Conservation (phyloP, 2,113 vertebrate species). For the Cyprinodon brontotheroides region DNA sequence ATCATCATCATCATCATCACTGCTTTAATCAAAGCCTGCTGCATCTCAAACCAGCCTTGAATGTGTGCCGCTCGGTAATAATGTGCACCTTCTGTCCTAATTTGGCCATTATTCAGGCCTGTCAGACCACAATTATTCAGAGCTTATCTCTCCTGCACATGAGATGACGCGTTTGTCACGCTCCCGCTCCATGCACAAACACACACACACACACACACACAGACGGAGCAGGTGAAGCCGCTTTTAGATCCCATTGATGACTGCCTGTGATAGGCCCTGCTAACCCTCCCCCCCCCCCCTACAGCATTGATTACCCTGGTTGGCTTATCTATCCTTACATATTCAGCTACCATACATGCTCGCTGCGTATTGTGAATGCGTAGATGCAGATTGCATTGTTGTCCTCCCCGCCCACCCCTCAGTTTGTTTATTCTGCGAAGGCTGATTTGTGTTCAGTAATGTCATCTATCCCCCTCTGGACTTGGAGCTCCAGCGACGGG, state of each 20-base stretch:
- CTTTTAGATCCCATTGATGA: conserved; percentile 80
- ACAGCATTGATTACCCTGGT: conserved; percentile 78
- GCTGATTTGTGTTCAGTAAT: conserved; percentile 76
- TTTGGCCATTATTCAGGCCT: conserved; percentile 85
- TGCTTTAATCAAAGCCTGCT: conserved; percentile 68
- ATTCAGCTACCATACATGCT: conserved; percentile 59
- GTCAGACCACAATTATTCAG: conserved; percentile 84
- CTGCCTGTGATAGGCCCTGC: conserved; percentile 69
- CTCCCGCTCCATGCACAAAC: conserved; percentile 45
- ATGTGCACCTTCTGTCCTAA: conserved; percentile 82
- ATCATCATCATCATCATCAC: conserved; percentile 51
- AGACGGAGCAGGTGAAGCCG: conserved; percentile 17
- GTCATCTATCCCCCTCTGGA: conserved; percentile 57
- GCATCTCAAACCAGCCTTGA: conserved; percentile 72
- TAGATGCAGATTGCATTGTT: conserved; percentile 71
- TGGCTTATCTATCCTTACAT: conserved; percentile 65
- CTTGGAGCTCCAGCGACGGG: conserved; percentile 44
- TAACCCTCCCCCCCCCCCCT: conserved; percentile 42
- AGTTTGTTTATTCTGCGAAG: conserved; percentile 73
- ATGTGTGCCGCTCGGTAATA: conserved; percentile 72
- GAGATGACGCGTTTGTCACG: conserved; percentile 82
- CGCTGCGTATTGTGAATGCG: conserved; percentile 57
- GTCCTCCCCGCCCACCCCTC: conserved; percentile 57
- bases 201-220: conserved; percentile 20
- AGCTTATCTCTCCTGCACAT: conserved; percentile 83